Evolutionary conservation across 2,797 vertebrate genomes (phyloP), one percentile per base, ranked within the genome.

Genomic region (Betta splendens): DNA sequence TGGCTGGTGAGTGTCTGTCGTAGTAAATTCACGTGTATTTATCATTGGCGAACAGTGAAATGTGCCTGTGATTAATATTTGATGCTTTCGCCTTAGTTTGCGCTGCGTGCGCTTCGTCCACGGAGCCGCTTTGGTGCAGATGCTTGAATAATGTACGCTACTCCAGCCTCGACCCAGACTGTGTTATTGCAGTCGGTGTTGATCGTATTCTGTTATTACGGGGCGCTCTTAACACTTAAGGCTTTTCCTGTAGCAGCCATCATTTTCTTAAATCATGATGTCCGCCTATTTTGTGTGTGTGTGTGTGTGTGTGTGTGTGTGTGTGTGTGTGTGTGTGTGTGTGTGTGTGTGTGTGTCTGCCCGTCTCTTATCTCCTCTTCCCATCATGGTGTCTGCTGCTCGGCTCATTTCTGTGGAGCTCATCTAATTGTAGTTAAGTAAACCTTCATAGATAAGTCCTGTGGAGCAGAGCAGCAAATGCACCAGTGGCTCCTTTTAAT

Each of bases 1-100:
- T 90, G 56, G 81, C 91, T 48, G 92, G 92, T 93, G 60, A 92
- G 92, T 89, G 46, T 26, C 33, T 74, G 33, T 26, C 37, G 56
- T 17, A 22, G 13, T 23, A 21, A 11, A 67, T 65, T 26, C 22
- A n/a, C n/a, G 64, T 74, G 64, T 54, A 43, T 58, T 23, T 48
- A 20, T 13, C 25, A n/a, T 45, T 29, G 16, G 7, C 0, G 38
- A 28, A 20, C 43, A 18, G 17, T 13, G 21, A 46, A 72, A 68
- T 72, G 52, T 60, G 32, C 65, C 33, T 36, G 15, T 26, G 4
- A 23, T 83, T 5, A 72, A 71, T 69, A 52, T 75, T 66, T 74
- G 4, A 68, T 77, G 23, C 6, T 33, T 22, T 58, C 17, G 9
- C 35, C 33, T 32, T 54, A 42, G 26, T 20, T 35, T 31, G 20